Evolutionary conservation across 2,113 vertebrate genomes (phyloP), one percentile per base, ranked within the genome.

Genomic region (Eolophus roseicapilla): DNA sequence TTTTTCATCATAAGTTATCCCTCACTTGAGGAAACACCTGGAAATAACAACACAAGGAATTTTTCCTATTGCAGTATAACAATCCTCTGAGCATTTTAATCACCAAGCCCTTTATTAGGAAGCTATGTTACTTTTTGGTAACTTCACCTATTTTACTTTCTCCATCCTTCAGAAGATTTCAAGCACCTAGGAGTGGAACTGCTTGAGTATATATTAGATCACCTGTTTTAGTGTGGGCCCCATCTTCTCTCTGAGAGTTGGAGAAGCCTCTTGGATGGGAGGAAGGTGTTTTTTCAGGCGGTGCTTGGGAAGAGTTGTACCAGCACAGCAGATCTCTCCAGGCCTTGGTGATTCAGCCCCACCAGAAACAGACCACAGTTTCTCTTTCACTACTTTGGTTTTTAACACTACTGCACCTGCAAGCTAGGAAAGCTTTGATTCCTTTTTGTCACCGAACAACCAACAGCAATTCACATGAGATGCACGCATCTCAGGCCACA

Each of bases 241-340:
- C 60, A 7, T 17, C 23, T 65, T 74, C 53, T 77, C 16, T 7
- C 33, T 46, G 47, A 17, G 81, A 76, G 25, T 4, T 76, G 53
- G 7, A 84, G 47, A 74, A 81, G 17, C 17, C 39, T 65, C 43
- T 65, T 35, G 35, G 55, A 39, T 74, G 41, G 24, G 37, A 73
- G 28, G 25, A 59, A 68, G n/a, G 21, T 17, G 13, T 18, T 79
- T 74, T 15, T 47, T 29, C 41, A 70, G 49, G 43, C 33, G 57
- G 24, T 33, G 24, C 37, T 69, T 28, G 49, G 15, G 55, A 13
- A n/a, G 6, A 24, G 17, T 31, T 0, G 0, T n/a, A 19, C 29
- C 0, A 1, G 25, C 17, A 62, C 46, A 47, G 50, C 6, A 86
- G 52, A 94, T 19, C 29, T 73, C 63, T 64, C 47, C 67, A 76